Evolutionary conservation across 2,797 vertebrate species (phyloP).

Genomic region (Spinus pinus): DNA sequence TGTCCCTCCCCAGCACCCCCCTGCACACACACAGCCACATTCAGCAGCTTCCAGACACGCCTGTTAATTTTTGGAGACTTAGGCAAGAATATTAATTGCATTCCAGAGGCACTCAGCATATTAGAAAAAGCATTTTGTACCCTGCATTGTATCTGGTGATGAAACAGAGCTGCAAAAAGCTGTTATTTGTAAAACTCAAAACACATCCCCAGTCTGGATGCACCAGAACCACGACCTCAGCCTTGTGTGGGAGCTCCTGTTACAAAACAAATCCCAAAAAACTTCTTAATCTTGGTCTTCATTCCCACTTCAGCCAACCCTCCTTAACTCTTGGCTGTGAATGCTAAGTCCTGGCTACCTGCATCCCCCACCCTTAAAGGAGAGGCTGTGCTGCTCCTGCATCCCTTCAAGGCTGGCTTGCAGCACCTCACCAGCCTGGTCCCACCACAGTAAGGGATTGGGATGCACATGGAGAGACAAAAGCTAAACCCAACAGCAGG

Average conservation of each 20-base stretch:
- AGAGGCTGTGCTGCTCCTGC: neutral
- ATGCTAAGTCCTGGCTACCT: neutral
- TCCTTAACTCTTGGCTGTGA: neutral
- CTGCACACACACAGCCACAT: neutral
- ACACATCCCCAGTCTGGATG: neutral
- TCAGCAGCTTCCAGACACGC: neutral
- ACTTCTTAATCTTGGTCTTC: neutral
- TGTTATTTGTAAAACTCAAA: neutral
- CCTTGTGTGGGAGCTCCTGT: neutral
- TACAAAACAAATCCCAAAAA: slow-evolving; percentile 3
- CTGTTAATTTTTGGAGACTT: neutral
- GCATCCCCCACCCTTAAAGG: neutral
- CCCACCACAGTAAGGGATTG: neutral
- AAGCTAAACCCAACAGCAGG: neutral
- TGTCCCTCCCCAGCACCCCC: neutral
- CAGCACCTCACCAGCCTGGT: neutral
- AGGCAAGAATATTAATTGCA: neutral
- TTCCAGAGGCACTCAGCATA: neutral
- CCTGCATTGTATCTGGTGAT: fast-evolving
- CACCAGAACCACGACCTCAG: neutral
- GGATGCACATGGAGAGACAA: neutral
- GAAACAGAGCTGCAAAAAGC: neutral
- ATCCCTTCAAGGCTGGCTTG: neutral
- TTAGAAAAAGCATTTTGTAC: neutral
- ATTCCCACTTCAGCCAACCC: neutral